These are phyloP conservation scores for Petroica traversi DNA, from an alignment of 2,113 vertebrate species.

Conservation along the genomic window DNA sequence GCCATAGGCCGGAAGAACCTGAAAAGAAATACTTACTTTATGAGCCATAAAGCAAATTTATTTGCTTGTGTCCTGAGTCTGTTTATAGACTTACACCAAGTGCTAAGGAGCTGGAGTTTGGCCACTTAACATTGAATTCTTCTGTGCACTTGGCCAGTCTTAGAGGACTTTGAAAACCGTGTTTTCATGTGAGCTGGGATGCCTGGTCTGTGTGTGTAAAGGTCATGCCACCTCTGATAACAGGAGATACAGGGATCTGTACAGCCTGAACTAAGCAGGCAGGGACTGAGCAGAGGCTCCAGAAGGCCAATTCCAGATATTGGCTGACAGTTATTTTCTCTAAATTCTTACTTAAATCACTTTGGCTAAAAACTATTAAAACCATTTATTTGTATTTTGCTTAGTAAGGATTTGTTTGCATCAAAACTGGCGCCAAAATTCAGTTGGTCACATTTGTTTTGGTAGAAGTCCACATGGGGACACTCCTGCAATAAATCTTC, in stretches of 20 bases:
- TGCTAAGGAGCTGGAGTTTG: background rate
- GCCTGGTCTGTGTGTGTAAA: rapidly evolving
- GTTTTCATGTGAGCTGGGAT: background rate
- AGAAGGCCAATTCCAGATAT: background rate
- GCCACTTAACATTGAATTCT: background rate
- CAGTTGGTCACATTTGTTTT: background rate
- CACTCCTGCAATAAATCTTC: background rate
- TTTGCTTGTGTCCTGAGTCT: background rate
- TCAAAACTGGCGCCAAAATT: background rate
- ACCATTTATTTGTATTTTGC: background rate
- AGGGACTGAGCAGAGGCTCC: background rate
- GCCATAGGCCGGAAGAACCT: background rate
- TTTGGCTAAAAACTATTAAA: background rate
- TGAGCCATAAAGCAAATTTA: background rate
- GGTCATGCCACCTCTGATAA: background rate
- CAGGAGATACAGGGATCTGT: background rate
- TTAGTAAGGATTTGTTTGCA: background rate
- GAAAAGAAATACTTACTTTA: background rate
- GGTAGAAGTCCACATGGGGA: background rate
- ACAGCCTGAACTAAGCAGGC: background rate
- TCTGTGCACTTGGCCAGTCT: background rate
- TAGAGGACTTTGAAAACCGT: background rate
- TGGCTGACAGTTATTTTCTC: background rate
- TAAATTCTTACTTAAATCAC: background rate
- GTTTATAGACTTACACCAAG: background rate